phyloP scores from a whole-genome alignment of 2,797 vertebrate species.

The Cheirogaleus major region DNA sequence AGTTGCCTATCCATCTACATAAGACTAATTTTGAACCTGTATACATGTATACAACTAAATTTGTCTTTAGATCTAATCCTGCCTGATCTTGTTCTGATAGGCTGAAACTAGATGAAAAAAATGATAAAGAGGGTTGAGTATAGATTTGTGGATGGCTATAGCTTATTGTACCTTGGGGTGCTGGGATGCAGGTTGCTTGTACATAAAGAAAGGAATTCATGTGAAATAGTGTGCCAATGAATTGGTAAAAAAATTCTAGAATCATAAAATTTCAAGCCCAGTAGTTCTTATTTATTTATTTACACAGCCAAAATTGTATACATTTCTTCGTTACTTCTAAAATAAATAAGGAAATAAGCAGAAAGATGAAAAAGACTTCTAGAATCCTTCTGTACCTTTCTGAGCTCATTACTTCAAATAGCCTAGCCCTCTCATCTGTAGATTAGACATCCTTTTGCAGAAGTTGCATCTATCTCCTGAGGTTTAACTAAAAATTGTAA shows the following conservation, averaged over 20 bases:
- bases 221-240: background rate
- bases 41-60: background rate
- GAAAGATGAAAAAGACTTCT: background rate
- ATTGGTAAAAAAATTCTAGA: background rate
- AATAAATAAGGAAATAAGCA: background rate
- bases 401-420: background rate
- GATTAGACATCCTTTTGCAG: background rate
- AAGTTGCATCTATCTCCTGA: background rate
- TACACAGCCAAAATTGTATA: background rate
- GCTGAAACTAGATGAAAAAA: background rate
- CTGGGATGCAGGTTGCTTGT: background rate
- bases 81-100: background rate
- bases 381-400: background rate
- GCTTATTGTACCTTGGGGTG: background rate
- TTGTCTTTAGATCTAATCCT: background rate
- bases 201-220: background rate
- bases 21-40: background rate
- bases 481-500: background rate
- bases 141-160: background rate
- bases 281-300: background rate
- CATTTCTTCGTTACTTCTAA: background rate
- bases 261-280: background rate
- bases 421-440: background rate
- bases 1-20: background rate
- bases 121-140: background rate